Base-by-base conservation (phyloP, 2,888 invertebrate species). In the Sylvicola fuscatus region DNA sequence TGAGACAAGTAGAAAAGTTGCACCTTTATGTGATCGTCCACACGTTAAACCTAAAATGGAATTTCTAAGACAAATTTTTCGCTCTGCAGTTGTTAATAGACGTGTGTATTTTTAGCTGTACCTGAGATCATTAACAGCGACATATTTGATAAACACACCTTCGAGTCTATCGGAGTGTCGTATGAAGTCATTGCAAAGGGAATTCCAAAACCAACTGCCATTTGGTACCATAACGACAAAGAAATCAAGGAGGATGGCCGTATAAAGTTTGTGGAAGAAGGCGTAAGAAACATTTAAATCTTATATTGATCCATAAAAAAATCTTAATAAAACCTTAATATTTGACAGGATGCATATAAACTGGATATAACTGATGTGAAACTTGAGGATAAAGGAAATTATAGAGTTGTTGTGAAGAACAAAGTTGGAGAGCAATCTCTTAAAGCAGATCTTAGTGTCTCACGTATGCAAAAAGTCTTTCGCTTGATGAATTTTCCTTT, bases 331-430 rank as follows among this genome's bases (percentile, higher is more conserved):
- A 12, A n/a, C n/a, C 27, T 31, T 30, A 6, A 4, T 16, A 17
- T 30, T 14, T 28, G 35, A 28, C 38, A 57, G 55, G 76, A 81
- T 41, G 61, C 69, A 33, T 81, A 76, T 51, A 74, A 72, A 47
- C 56, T 92, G 42, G 73, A 75, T 46, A 70, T 92, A 28, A 68
- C 68, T 34, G 71, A 72, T 36, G 65, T 80, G 1, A 65, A 70
- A 38, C 51, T 74, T 45, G 66, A 65, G 8, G 89, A 90, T 52
- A 75, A 72, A n/a, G 84, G 82, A 8, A 64, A 71, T 39, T 92
- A 87, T 62, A 75, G 79, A 45, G 81, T 84, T 39, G 71, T 78
- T 40, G 66, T 92, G 36, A 70, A 70, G 46, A 92, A 92, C 54
- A 74, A 79, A 48, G 66, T 82, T 34, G 93, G 92, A 36, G 80